Evolutionary conservation across 1,140 invertebrate species (phyloP).

Genomic region (Sitobion miscanthi): DNA sequence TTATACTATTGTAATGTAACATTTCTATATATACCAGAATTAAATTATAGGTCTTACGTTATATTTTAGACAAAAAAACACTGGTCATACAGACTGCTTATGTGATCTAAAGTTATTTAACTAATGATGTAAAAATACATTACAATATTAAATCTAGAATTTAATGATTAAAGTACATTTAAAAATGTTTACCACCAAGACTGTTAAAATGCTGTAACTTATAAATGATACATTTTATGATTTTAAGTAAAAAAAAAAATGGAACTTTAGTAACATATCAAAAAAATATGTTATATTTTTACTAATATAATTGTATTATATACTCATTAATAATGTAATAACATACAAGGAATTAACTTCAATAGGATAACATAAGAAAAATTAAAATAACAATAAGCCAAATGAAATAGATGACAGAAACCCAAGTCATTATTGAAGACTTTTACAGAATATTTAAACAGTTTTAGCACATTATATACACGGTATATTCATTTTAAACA

Average conservation of each 20-base stretch:
- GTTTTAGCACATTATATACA: not conserved
- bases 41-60: not conserved
- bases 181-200: not conserved
- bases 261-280: not conserved
- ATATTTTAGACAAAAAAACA: not conserved
- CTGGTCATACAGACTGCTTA: not conserved
- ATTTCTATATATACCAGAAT: not conserved
- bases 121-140: not conserved
- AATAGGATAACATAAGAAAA: conserved; percentile 36
- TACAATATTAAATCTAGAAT: not conserved
- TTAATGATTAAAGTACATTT: not conserved
- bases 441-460: conserved; percentile 23
- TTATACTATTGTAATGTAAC: not conserved
- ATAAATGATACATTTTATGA: not conserved
- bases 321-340: conserved; percentile 15
- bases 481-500: conserved; percentile 23
- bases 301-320: not conserved
- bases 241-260: not conserved
- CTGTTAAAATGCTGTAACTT: not conserved
- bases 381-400: not conserved
- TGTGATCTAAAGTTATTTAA: not conserved
- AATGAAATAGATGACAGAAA: not conserved
- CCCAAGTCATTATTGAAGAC: not conserved
- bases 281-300: conserved; percentile 22
- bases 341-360: conserved; percentile 37